Evolutionary conservation across 2,888 invertebrate genomes (phyloP).

Genomic region (Nezara viridula): DNA sequence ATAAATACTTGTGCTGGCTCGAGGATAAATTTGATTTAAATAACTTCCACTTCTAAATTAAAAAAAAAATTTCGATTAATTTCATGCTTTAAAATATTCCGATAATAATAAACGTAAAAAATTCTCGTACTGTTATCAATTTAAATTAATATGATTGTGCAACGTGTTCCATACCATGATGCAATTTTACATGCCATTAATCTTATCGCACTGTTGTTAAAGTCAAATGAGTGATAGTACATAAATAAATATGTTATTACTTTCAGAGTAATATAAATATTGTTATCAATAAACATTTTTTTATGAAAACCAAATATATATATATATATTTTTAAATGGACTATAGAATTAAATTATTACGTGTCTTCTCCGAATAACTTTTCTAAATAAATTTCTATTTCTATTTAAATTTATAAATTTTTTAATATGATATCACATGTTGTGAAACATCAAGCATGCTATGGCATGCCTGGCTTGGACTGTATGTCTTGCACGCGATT

Average conservation of each 20-base stretch:
- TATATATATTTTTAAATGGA: too few species aligned
- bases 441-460: neutral
- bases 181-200: neutral
- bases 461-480: too few species aligned
- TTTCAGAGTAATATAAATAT: neutral
- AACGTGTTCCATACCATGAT: neutral
- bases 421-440: neutral
- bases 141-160: neutral
- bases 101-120: neutral
- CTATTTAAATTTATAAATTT: neutral
- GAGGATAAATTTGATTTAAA: too few species aligned
- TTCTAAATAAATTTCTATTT: too few species aligned
- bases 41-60: too few species aligned
- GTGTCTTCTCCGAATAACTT: too few species aligned
- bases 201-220: neutral
- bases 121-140: neutral
- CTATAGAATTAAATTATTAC: too few species aligned
- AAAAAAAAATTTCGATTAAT: too few species aligned
- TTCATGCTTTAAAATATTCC: neutral
- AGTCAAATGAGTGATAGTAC: neutral
- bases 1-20: too few species aligned
- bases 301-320: neutral
- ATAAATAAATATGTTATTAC: neutral
- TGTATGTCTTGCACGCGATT: conserved; percentile 2
- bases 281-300: neutral